These are phyloP conservation scores for Athalia cordata DNA, from an alignment of 2,888 invertebrate genomes.

Conservation along the genomic window DNA sequence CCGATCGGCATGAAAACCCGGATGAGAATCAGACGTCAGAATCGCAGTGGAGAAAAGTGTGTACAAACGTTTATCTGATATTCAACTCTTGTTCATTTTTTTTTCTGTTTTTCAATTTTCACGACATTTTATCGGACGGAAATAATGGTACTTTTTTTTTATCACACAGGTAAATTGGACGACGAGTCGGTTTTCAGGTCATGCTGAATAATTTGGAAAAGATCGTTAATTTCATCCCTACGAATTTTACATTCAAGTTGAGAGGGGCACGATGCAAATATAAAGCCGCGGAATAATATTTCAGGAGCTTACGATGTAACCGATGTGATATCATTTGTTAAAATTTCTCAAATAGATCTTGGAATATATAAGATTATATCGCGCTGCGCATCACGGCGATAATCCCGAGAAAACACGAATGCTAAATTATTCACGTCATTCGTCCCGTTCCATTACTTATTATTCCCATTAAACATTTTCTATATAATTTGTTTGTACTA, in stretches of 20 bases:
- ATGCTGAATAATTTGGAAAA: neutral
- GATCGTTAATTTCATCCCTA: slow-evolving; percentile 3
- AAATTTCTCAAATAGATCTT: slow-evolving; percentile 40
- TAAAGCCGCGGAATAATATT: slow-evolving; percentile 21
- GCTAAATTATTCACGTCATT: slow-evolving; percentile 42
- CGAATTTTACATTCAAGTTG: neutral
- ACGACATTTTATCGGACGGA: neutral
- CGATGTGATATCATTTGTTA: slow-evolving; percentile 43
- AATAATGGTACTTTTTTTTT: neutral
- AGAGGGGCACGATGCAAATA: neutral
- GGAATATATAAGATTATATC: slow-evolving; percentile 12
- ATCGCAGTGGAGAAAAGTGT: no score
- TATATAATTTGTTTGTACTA: slow-evolving; percentile 40
- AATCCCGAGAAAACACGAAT: slow-evolving; percentile 43
- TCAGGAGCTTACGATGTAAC: slow-evolving; percentile 42
- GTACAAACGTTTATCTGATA: neutral
- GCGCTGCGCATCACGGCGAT: neutral
- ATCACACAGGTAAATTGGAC: no score
- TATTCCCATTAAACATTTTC: slow-evolving; percentile 36
- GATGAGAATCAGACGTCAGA: slow-evolving; percentile 27
- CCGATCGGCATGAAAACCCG: neutral
- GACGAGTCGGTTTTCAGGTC: neutral
- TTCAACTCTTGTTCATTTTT: neutral
- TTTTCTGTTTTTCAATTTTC: neutral
- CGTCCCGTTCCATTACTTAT: slow-evolving; percentile 32